These are phyloP conservation scores for Parauchenoglanis punctatus DNA, from an alignment of 2,797 vertebrate species.

Conservation along the genomic window DNA sequence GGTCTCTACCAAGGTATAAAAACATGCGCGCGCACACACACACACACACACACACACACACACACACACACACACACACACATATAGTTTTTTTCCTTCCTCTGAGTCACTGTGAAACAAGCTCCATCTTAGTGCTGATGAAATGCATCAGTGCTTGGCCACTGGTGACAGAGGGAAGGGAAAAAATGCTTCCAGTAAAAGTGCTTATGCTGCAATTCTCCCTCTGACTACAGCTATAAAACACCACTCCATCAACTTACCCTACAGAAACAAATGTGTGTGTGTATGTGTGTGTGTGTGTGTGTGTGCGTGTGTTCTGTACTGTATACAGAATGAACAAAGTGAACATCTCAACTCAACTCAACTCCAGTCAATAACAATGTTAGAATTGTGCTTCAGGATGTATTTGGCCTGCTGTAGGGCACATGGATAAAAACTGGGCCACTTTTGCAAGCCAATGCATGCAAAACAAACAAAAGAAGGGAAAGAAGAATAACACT, in stretches of 20 bases:
- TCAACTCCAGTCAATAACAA: neutral
- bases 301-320: neutral
- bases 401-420: neutral
- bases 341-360: neutral
- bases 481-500: neutral
- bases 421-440: neutral
- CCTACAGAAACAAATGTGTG: constrained; percentile 34
- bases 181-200: constrained; percentile 59
- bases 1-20: neutral
- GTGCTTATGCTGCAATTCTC: constrained; percentile 69
- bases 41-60: neutral
- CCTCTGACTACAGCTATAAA: constrained; percentile 61
- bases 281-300: constrained; percentile 17
- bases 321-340: constrained; percentile 16
- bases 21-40: neutral
- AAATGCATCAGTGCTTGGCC: constrained; percentile 46
- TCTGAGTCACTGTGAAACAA: constrained; percentile 21
- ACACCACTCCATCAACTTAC: constrained; percentile 68
- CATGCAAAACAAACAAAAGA: neutral
- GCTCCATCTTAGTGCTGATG: constrained; percentile 43
- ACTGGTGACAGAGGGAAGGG: constrained; percentile 41
- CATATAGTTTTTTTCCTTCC: neutral
- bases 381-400: neutral
- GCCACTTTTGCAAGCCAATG: neutral
- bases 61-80: neutral